Conservation (phyloP, 1,140 invertebrate genomes). For the Sminthurinus signatus region DNA sequence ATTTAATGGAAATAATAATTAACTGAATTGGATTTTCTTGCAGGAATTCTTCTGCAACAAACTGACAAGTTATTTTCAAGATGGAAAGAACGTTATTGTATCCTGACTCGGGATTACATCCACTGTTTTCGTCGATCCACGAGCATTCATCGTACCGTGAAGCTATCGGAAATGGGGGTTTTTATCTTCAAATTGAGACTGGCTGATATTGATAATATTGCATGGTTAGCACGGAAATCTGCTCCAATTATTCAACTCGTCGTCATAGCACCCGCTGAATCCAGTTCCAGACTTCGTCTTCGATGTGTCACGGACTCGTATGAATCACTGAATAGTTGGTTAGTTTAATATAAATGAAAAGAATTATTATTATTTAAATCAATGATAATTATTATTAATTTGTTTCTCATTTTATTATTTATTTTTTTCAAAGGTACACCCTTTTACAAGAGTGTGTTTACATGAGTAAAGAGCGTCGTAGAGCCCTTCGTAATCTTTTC, state of each 20-base stretch:
- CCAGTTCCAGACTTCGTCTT: slow-evolving; percentile 31
- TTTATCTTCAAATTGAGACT: slow-evolving; percentile 64
- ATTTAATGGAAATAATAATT: no score
- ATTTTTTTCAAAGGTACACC: no score
- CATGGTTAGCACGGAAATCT: slow-evolving; percentile 49
- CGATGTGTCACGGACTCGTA: slow-evolving; percentile 36
- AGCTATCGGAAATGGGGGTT: slow-evolving; percentile 63
- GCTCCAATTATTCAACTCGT: slow-evolving; percentile 36
- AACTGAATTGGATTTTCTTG: no score
- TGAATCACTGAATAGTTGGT: slow-evolving; percentile 47
- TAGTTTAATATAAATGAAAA: no score
- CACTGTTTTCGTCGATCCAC: slow-evolving; percentile 60
- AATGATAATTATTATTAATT: no score
- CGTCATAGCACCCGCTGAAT: slow-evolving; percentile 5
- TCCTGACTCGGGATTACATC: slow-evolving; percentile 55
- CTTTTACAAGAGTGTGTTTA: slow-evolving; percentile 55
- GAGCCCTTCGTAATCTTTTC: slow-evolving; percentile 51
- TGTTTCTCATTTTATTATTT: no score
- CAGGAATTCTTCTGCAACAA: slow-evolving; percentile 61
- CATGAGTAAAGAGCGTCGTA: slow-evolving; percentile 54
- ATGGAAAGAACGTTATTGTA: slow-evolving; percentile 55
- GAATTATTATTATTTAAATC: no score
- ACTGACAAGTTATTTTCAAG: slow-evolving; percentile 59
- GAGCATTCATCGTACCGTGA: slow-evolving; percentile 48
- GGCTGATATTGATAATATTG: slow-evolving; percentile 58